These are phyloP conservation scores for Oscheius myriophilus DNA, from an alignment of 2,888 invertebrate species.

Conservation along the genomic window DNA sequence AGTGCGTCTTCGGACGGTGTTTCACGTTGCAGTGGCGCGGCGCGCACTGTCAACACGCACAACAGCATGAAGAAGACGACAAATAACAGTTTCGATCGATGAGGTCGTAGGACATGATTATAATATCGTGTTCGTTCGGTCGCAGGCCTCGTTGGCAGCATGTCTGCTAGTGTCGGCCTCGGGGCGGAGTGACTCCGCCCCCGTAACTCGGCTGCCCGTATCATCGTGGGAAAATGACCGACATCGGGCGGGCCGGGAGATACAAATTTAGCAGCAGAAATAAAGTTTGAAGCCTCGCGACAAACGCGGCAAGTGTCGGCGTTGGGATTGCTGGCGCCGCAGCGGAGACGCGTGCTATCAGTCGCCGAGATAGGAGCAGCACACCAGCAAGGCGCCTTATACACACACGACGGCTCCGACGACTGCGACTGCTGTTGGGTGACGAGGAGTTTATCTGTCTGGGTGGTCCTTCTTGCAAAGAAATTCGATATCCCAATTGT, in stretches of 20 bases:
- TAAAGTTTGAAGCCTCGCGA: conserved; percentile 12
- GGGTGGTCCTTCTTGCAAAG: not conserved
- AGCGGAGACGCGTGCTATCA: conserved; percentile 18
- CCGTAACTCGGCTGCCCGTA: conserved; percentile 27
- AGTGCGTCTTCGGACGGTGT: conserved; percentile 30
- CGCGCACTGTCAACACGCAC: conserved; percentile 6
- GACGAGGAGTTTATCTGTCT: not conserved
- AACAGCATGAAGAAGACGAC: conserved; percentile 13
- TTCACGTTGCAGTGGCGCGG: conserved; percentile 22
- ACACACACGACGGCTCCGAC: conserved; percentile 9
- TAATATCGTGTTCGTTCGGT: conserved; percentile 29
- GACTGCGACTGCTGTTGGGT: not conserved
- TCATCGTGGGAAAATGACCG: conserved; percentile 30
- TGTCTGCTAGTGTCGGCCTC: conserved; percentile 19
- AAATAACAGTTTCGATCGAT: conserved; percentile 25
- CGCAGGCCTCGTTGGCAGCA: conserved; percentile 27
- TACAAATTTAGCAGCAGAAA: conserved; percentile 1
- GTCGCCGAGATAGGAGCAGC: not conserved
- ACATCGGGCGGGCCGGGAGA: conserved; percentile 13
- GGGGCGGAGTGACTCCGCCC: conserved; percentile 30
- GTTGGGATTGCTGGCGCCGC: conserved; percentile 10
- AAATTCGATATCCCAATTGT: not conserved
- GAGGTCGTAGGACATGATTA: conserved; percentile 28
- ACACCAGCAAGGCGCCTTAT: conserved; percentile 14
- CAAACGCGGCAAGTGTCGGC: conserved; percentile 8